Conservation (phyloP, 2,113 vertebrate genomes). For the Thunnus maccoyii region DNA sequence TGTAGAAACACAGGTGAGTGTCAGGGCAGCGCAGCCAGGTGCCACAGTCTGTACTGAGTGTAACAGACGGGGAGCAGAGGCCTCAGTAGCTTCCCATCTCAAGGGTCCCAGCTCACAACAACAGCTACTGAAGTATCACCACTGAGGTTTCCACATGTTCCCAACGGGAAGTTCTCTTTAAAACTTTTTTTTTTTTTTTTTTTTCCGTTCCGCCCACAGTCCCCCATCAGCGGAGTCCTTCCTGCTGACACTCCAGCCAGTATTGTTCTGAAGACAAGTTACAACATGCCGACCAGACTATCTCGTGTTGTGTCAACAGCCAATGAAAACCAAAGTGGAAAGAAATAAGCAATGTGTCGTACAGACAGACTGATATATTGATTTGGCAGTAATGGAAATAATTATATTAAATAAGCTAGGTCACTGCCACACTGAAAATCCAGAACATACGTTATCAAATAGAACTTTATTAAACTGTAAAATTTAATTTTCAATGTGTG, state of each 20-base stretch:
- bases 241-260: not conserved
- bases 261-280: conserved; percentile 19
- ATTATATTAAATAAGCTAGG: not conserved
- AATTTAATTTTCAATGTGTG: too few relatives aligned
- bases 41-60: not conserved
- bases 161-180: not conserved
- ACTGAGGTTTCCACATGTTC: not conserved
- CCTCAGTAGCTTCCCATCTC: conserved; percentile 8
- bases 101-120: conserved; percentile 6
- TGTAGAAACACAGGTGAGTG: not conserved
- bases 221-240: conserved; percentile 6
- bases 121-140: not conserved
- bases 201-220: not conserved
- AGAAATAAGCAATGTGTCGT: not conserved
- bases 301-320: conserved; percentile 34
- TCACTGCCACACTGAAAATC: too few relatives aligned
- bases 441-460: not conserved
- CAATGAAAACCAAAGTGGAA: not conserved
- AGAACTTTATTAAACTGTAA: too few relatives aligned
- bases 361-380: not conserved
- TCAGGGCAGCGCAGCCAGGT: not conserved
- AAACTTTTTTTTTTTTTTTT: not conserved
- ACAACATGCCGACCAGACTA: not conserved
- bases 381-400: conserved; percentile 20
- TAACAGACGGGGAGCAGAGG: not conserved